A percentile compares a stretch with the other conserved stretches of the same genome.
Conservation (phyloP, 1,140 invertebrate species). For the Drosophila subpulchrella region DNA sequence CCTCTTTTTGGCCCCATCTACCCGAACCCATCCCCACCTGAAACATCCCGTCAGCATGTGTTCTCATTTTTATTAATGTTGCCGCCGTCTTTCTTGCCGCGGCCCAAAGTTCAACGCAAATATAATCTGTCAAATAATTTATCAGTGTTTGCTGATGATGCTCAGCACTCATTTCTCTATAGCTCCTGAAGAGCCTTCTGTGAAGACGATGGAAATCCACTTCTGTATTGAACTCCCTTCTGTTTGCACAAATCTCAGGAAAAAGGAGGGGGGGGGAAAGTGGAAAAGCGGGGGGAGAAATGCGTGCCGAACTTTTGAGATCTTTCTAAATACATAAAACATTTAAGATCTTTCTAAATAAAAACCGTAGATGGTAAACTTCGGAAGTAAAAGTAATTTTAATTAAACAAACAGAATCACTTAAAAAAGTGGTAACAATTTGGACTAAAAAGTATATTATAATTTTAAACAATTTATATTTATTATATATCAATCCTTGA, state of each 20-base stretch:
- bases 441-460: background rate
- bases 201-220: slow-evolving; percentile 10
- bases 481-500: no score
- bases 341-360: slow-evolving; percentile 17
- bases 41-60: slow-evolving; percentile 42
- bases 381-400: background rate
- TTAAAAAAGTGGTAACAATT: no score
- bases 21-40: background rate
- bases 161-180: slow-evolving; percentile 18
- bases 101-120: slow-evolving; percentile 77
- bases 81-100: slow-evolving; percentile 10
- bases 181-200: slow-evolving; percentile 32
- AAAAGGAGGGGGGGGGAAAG: background rate
- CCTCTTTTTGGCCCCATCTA: background rate
- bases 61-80: slow-evolving; percentile 64
- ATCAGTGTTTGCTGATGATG: slow-evolving; percentile 76
- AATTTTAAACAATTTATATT: no score
- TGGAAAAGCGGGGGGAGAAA: background rate
- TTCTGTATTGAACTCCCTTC: slow-evolving; percentile 41
- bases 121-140: slow-evolving; percentile 83
- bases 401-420: no score
- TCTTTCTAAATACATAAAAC: slow-evolving; percentile 14
- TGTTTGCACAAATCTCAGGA: slow-evolving; percentile 43
- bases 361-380: background rate
- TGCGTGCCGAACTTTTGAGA: slow-evolving; percentile 17